Conservation (phyloP, 2,888 invertebrate genomes). For the Protophormia terraenovae region DNA sequence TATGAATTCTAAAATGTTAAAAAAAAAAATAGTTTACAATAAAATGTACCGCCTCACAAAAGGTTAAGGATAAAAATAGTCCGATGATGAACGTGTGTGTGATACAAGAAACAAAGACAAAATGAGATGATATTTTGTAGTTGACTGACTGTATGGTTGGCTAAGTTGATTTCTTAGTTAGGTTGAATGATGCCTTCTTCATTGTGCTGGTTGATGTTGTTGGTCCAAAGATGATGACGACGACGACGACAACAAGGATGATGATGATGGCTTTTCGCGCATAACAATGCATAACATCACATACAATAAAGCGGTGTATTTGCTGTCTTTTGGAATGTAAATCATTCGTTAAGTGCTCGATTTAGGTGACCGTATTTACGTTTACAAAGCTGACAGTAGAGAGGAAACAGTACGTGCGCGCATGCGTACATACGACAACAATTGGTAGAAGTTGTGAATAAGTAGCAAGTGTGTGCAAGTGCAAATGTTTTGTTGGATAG, state of each 20-base stretch:
- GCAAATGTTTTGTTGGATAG: neutral
- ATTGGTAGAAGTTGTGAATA: neutral
- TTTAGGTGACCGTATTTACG: constrained; percentile 77
- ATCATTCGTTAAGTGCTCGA: constrained; percentile 80
- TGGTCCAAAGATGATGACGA: neutral
- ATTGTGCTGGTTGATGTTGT: constrained; percentile 49
- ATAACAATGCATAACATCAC: constrained; percentile 77
- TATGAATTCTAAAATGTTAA: too few species aligned
- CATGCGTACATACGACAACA: constrained; percentile 51
- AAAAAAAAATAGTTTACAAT: too few species aligned
- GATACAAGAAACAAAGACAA: constrained; percentile 26
- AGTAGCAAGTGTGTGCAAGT: constrained; percentile 17
- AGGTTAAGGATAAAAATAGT: constrained; percentile 36
- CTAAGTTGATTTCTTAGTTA: constrained; percentile 49
- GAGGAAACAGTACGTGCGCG: constrained; percentile 47
- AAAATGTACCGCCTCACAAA: neutral
- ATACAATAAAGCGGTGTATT: constrained; percentile 79
- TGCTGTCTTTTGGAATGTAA: constrained; percentile 80
- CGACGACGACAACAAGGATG: constrained; percentile 54
- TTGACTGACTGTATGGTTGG: constrained; percentile 8
- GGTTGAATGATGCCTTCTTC: constrained; percentile 43
- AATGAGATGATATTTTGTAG: constrained; percentile 43
- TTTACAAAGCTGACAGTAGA: constrained; percentile 30
- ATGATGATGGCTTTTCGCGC: constrained; percentile 69
- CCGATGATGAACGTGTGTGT: constrained; percentile 35